phyloP scores from a whole-genome alignment of 1,140 invertebrate species.

The Drosophila miranda region DNA sequence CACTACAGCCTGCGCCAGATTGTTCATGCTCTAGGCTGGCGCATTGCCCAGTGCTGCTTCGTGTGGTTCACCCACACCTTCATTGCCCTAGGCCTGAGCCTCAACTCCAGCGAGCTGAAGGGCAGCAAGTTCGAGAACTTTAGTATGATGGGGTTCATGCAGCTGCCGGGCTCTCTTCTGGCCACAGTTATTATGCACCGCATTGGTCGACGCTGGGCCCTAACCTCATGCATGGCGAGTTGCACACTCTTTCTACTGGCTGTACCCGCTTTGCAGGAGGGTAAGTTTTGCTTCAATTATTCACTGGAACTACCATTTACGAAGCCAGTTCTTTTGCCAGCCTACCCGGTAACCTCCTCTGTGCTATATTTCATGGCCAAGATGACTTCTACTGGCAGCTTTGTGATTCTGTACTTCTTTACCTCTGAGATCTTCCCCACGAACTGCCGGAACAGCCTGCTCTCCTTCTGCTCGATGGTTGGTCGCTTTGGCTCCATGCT shows the following conservation, averaged over 20 bases:
- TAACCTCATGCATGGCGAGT: conserved; percentile 71
- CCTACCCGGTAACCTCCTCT: conserved; percentile 63
- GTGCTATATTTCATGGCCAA: conserved; percentile 87
- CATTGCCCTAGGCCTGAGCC: conserved; percentile 90
- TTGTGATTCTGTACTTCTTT: conserved; percentile 87
- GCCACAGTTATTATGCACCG: conserved; percentile 85
- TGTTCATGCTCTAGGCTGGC: conserved; percentile 81
- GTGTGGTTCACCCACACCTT: conserved; percentile 88
- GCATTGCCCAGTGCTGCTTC: conserved; percentile 86
- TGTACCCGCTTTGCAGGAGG: conserved; percentile 38
- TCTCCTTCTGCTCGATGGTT: conserved; percentile 87
- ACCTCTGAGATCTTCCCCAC: conserved; percentile 90
- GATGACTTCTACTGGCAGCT: conserved; percentile 87
- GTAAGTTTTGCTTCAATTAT: conserved; percentile 17
- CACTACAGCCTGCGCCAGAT: conserved; percentile 82
- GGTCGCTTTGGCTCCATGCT: conserved; percentile 89
- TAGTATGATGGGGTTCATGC: conserved; percentile 86
- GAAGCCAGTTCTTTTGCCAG: conserved; percentile 17
- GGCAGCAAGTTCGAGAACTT: conserved; percentile 89
- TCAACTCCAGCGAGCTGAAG: conserved; percentile 88
- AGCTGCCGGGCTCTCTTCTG: conserved; percentile 87
- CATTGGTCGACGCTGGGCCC: conserved; percentile 85
- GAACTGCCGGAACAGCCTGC: conserved; percentile 85
- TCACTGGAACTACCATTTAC: neutral
- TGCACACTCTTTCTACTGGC: conserved; percentile 83